Evolutionary conservation across 1,140 invertebrate genomes (phyloP), one percentile per base, ranked within the genome.

Genomic region (Octopus sinensis): DNA sequence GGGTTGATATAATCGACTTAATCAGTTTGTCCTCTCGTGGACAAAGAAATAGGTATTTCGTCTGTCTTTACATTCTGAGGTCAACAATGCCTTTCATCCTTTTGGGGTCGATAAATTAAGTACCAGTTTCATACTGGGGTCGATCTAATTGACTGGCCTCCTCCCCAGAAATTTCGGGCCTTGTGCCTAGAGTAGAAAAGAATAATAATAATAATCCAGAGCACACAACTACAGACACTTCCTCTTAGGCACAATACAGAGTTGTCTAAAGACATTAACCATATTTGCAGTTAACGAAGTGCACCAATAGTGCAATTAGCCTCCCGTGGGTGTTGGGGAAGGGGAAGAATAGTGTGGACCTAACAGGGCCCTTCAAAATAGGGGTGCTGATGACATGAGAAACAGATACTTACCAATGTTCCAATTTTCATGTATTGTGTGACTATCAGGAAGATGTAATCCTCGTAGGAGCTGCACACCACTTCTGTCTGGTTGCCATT

Each of bases 371-470:
- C 7, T 9, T 62, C 56, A 62, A 62, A 17, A 9, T 7, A 62
- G 17, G 7, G 17, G 56, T 9, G 56, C 56, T 62, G 56, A 9
- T 62, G 17, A 17, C 17, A 62, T 62, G 4, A 12, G 17, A 62
- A 12, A 62, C n/a, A 43, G 6, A 5, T 80, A n/a, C 83, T 82
- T 82, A 88, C 87, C 84, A 88, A 79, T n/a, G 84, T 86, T 78
- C 87, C 87, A 62, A 88, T 23, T 80, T 88, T 88, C 73, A 85
- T 82, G 13, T 83, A 82, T 80, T 88, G 87, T 73, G 86, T 87
- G 30, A 86, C 84, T 71, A 88, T 80, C 23, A 88, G 71, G 30
- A 87, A 86, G 17, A 85, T 53, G 54, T 82, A 82, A 82, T 88
- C 85, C 53, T 79, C 73, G 81, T 84, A 88, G 52, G 85, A 77